Base-by-base conservation (phyloP, 2,888 invertebrate genomes). In the Idaea dimidiata region DNA sequence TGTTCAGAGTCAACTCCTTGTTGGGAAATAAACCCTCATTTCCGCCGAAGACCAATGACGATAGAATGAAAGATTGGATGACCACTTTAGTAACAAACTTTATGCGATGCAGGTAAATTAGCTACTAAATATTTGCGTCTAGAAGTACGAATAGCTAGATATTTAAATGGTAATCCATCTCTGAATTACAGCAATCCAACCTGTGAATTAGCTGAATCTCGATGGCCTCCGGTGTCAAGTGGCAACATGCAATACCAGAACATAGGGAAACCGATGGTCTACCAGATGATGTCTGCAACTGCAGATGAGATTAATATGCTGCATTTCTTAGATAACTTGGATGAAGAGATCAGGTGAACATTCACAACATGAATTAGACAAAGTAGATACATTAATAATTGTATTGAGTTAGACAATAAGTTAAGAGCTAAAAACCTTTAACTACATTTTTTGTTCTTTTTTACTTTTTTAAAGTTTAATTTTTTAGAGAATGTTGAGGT, bases 1-100 rank as follows among this genome's bases (percentile, higher is more conserved):
- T 93, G 14, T 91, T 93, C 16, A 63, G 68, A 14, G 59, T 56
- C 1, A 70, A 69, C 56, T 65, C 66, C 0, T 24, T 70, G 54
- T 16, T 72, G 7, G 65, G 64, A 1, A 58, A 71, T 31, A 33
- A 66, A 57, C 55, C 64, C 2, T 66, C 69, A 4, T 63, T 70
- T 32, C 67, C 71, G n/a, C 55, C 67, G 57, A 58, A 65, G 58
- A 61, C 54, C 56, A 58, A 66, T 16, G 77, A 78, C 54, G 71
- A 72, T 6, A n/a, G 16, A 6, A 75, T 75, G 75, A 73, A 66
- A 66, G 59, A 61, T 1, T 71, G 68, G 70, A 72, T 76, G 73
- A 70, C 72, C 2, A 62, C 61, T 0, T 57, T 71, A n/a, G 54
- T 75, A 24, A 62, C 62, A 1, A 75, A 78, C 58, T 79, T 77